Evolutionary conservation across 2,888 invertebrate genomes (phyloP).

Genomic region (Pterostichus niger): DNA sequence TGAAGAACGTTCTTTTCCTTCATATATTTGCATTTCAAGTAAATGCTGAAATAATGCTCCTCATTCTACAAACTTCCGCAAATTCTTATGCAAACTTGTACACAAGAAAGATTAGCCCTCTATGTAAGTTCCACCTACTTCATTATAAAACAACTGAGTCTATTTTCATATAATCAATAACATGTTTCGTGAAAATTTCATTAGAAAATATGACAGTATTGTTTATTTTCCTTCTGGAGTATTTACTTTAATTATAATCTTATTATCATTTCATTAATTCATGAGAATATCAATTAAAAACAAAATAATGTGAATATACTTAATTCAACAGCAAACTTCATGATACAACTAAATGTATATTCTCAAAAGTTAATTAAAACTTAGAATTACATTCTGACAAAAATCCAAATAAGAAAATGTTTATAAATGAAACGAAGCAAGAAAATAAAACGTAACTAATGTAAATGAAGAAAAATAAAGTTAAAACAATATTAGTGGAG

Average conservation of each 20-base stretch:
- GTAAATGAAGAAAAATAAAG: conserved; percentile 43
- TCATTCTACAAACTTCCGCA: conserved; percentile 19
- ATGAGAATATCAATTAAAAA: background rate
- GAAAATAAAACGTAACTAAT: background rate
- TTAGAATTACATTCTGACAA: conserved; percentile 45
- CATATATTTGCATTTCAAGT: conserved; percentile 32
- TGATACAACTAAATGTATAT: conserved; percentile 25
- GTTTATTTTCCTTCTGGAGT: background rate
- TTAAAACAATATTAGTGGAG: conserved; percentile 29
- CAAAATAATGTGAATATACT: background rate
- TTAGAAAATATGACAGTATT: conserved; percentile 2
- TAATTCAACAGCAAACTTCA: conserved; percentile 30
- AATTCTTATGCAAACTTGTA: conserved; percentile 28
- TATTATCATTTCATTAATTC: conserved; percentile 20
- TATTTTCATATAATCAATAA: conserved; percentile 19
- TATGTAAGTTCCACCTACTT: conserved; percentile 1
- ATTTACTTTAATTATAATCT: conserved; percentile 29
- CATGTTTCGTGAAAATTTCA: background rate
- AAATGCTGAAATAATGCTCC: conserved; percentile 16
- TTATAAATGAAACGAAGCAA: background rate
- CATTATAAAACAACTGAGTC: conserved; percentile 14
- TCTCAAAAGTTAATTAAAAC: conserved; percentile 46
- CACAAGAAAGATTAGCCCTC: conserved; percentile 27
- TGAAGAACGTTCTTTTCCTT: background rate
- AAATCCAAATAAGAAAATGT: conserved; percentile 5